Percentiles rank a stretch among this genome's conserved stretches.
These are phyloP conservation scores for Panthera uncia DNA, from an alignment of 2,113 vertebrate species.

Conservation along the genomic window DNA sequence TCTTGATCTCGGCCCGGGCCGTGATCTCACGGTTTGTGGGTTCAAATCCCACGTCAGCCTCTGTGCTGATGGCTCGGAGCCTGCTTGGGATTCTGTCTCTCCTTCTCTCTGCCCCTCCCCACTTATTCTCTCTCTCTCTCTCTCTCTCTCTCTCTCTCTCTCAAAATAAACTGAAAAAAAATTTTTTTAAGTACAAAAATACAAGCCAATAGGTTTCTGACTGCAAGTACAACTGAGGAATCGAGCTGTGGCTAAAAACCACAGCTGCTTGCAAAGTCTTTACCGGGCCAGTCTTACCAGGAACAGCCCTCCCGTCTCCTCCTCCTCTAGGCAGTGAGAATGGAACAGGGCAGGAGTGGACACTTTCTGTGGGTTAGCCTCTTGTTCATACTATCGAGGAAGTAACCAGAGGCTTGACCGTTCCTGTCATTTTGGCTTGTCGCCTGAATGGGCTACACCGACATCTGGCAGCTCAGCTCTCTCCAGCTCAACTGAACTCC, in stretches of 20 bases:
- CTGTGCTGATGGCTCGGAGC: no score
- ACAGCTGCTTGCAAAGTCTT: background rate
- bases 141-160: no score
- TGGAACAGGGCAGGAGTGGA: background rate
- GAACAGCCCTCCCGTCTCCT: background rate
- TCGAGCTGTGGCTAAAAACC: background rate
- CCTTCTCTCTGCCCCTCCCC: no score
- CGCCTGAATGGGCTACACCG: background rate
- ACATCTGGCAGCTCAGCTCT: background rate
- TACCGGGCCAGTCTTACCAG: rapidly evolving
- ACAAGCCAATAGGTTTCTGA: background rate
- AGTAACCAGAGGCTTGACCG: background rate
- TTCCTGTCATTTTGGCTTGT: background rate
- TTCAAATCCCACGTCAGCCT: no score
- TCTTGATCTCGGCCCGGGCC: no score
- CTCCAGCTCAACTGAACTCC: background rate
- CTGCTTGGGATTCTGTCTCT: no score
- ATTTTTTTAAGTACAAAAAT: background rate
- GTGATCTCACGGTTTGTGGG: no score
- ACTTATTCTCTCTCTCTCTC: no score
- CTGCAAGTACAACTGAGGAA: background rate
- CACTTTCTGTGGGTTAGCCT: background rate
- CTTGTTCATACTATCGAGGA: background rate
- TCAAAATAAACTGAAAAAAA: no score
- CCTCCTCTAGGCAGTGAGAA: background rate